Evolutionary conservation across 2,113 vertebrate genomes (phyloP).

Genomic region (Pholis gunnellus): DNA sequence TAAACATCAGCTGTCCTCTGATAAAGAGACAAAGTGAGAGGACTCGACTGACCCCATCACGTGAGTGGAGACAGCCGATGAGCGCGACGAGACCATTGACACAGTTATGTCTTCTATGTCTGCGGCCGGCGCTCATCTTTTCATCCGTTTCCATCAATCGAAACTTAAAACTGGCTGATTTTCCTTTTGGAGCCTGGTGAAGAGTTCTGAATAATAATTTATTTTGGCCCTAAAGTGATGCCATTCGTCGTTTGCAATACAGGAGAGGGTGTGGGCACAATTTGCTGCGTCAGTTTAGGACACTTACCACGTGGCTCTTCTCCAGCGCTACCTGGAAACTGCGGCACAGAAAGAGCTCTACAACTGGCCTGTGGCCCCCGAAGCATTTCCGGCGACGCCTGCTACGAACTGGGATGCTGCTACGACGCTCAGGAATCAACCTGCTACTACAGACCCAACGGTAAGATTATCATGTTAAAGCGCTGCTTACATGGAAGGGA

Average conservation of each 20-base stretch:
- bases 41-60: background rate
- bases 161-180: background rate
- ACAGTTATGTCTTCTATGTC: background rate
- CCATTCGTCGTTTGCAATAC: background rate
- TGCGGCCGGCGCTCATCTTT: background rate
- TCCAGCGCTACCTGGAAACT: conserved; percentile 57
- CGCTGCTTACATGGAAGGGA: too few relatives aligned
- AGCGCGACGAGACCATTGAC: background rate
- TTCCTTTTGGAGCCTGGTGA: background rate
- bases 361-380: conserved; percentile 66
- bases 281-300: background rate
- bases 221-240: background rate
- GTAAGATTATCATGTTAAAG: conserved; percentile 41
- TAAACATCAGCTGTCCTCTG: conserved; percentile 79
- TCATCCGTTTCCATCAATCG: background rate
- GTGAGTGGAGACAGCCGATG: conserved; percentile 56
- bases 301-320: background rate
- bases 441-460: conserved; percentile 76
- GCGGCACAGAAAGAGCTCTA: conserved; percentile 44
- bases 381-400: conserved; percentile 44
- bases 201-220: background rate
- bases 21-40: conserved; percentile 32
- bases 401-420: conserved; percentile 75
- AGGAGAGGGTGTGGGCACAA: background rate
- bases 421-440: conserved; percentile 41